A percentile compares a stretch with the other conserved stretches of the same genome.
phyloP scores from a whole-genome alignment of 2,797 vertebrate genomes.

The Fistularia commersonii region DNA sequence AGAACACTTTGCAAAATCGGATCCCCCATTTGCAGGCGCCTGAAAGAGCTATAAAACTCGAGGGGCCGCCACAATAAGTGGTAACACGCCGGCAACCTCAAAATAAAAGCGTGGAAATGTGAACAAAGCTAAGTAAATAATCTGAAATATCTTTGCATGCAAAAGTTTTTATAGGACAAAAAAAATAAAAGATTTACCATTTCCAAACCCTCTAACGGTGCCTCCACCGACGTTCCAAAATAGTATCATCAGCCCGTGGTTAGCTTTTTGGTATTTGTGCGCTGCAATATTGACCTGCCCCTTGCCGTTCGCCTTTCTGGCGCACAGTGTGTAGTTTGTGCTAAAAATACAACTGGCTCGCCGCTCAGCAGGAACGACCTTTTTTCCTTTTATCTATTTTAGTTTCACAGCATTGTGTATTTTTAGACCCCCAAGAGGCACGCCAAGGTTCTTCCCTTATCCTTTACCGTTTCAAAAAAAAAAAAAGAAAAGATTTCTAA shows the following conservation, averaged over 20 bases:
- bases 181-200: no score
- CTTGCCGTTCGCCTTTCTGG: constrained; percentile 30
- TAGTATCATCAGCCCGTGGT: constrained; percentile 49
- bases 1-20: constrained; percentile 29
- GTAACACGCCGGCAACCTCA: neutral
- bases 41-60: constrained; percentile 48
- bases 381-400: constrained; percentile 66
- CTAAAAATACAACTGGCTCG: constrained; percentile 67
- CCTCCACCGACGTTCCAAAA: constrained; percentile 35
- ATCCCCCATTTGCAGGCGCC: constrained; percentile 30
- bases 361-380: constrained; percentile 42
- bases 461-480: constrained; percentile 1
- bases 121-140: neutral
- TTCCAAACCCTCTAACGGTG: constrained; percentile 20
- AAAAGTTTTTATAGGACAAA: no score
- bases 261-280: constrained; percentile 49
- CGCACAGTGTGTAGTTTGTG: constrained; percentile 53
- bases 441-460: constrained; percentile 26
- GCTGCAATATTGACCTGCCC: constrained; percentile 37
- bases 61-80: neutral
- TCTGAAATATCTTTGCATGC: neutral
- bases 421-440: constrained; percentile 33
- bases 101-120: neutral
- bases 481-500: no score
- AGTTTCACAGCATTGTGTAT: constrained; percentile 47